These are phyloP conservation scores for Clarias laeviceps DNA, from an alignment of 2,797 vertebrate species.

Conservation along the genomic window DNA sequence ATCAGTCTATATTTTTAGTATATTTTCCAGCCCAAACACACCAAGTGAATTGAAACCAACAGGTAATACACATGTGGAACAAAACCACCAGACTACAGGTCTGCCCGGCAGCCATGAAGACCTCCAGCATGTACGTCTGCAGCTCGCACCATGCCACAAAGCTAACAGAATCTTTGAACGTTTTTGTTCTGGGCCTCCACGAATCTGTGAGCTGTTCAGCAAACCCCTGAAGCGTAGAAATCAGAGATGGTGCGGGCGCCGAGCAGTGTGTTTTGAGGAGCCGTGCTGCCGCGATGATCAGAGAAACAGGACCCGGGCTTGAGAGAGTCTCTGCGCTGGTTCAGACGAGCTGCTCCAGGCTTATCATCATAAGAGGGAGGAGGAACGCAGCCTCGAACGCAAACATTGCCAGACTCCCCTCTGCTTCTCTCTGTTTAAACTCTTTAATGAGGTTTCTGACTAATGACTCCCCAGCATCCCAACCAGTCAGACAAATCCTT, in stretches of 20 bases:
- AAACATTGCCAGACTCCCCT: slow-evolving; percentile 45
- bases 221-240: slow-evolving; percentile 40
- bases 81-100: neutral
- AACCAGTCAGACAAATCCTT: slow-evolving; percentile 27
- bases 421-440: slow-evolving; percentile 44
- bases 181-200: slow-evolving; percentile 1
- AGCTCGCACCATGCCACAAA: slow-evolving; percentile 6
- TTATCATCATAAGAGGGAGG: slow-evolving; percentile 40
- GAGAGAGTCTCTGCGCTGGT: slow-evolving; percentile 30
- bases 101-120: slow-evolving; percentile 4
- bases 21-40: neutral
- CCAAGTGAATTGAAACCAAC: neutral
- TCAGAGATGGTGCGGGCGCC: slow-evolving; percentile 33
- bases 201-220: slow-evolving; percentile 10
- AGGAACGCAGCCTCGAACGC: slow-evolving; percentile 20
- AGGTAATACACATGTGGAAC: slow-evolving; percentile 13
- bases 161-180: neutral
- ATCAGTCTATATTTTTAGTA: neutral
- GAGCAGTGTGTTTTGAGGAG: slow-evolving; percentile 48
- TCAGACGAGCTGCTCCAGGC: slow-evolving; percentile 49
- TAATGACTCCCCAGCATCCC: slow-evolving; percentile 48
- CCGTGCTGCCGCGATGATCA: slow-evolving; percentile 49
- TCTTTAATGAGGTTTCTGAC: slow-evolving; percentile 54
- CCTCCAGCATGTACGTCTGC: neutral
- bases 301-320: slow-evolving; percentile 36